Evolutionary conservation across 2,888 invertebrate genomes (phyloP).

Genomic region (Adela reaumurella): DNA sequence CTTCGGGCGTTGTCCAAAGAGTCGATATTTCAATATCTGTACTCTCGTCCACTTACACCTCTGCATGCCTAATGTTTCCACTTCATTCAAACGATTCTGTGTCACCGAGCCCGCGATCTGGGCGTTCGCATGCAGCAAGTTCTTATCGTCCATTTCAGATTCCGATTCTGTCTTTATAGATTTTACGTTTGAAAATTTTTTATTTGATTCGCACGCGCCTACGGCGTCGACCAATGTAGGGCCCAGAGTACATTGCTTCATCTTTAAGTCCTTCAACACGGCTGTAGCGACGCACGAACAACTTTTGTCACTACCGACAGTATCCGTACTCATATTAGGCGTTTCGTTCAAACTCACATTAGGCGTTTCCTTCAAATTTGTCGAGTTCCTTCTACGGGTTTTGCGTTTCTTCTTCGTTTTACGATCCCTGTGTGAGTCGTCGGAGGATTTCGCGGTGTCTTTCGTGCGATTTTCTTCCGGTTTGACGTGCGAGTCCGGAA

Average conservation of each 20-base stretch:
- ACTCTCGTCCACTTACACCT: no score
- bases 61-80: no score
- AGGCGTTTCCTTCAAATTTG: not conserved
- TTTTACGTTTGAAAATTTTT: not conserved
- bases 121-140: no score
- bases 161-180: not conserved
- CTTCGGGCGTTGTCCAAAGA: no score
- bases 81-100: no score
- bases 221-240: not conserved
- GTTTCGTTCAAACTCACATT: no score
- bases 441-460: conserved; percentile 1
- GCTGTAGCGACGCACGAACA: conserved; percentile 16
- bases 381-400: conserved; percentile 25
- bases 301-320: not conserved
- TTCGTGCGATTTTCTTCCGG: conserved; percentile 12
- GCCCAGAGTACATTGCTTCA: conserved; percentile 14
- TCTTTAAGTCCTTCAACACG: conserved; percentile 24
- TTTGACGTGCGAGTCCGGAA: conserved; percentile 21
- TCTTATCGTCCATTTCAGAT: no score
- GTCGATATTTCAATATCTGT: no score
- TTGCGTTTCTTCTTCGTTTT: conserved; percentile 12
- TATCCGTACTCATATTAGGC: no score
- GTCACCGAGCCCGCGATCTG: no score
- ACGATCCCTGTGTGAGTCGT: no score
- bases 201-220: not conserved